Conservation (phyloP, 2,113 vertebrate species). For the Malurus alboscapulatus region DNA sequence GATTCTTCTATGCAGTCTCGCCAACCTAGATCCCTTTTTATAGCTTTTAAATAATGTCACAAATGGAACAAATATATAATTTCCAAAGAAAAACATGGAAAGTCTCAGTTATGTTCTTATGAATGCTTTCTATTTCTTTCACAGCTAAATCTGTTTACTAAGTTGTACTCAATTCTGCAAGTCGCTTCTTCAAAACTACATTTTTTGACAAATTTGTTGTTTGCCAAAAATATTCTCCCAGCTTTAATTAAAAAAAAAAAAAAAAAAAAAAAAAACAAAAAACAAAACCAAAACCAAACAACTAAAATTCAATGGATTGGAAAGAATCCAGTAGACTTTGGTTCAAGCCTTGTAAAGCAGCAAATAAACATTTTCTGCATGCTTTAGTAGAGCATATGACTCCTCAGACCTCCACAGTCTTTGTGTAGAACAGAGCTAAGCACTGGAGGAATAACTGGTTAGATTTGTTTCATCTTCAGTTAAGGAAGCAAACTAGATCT, state of each 20-base stretch:
- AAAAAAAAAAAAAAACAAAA: background rate
- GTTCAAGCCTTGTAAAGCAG: conserved; percentile 43
- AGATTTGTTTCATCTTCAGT: background rate
- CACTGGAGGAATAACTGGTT: background rate
- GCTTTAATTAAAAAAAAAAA: background rate
- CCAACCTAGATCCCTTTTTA: background rate
- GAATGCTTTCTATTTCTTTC: conserved; percentile 37
- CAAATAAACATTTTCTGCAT: conserved; percentile 46
- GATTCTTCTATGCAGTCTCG: background rate
- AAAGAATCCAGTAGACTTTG: conserved; percentile 38
- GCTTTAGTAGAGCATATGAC: background rate
- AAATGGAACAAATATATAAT: background rate
- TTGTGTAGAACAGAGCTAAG: background rate
- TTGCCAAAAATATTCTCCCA: conserved; percentile 21
- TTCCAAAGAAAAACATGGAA: conserved; percentile 14
- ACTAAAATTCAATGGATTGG: conserved; percentile 50
- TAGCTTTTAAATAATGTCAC: conserved; percentile 16
- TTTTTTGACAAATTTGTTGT: background rate
- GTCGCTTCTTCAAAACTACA: background rate
- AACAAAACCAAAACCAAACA: background rate
- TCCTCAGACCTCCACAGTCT: background rate
- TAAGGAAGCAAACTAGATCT: background rate
- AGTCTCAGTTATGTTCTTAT: background rate
- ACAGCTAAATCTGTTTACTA: conserved; percentile 38
- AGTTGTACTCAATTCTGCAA: background rate